Conservation (phyloP, 1,140 invertebrate species). For the Plodia interpunctella region DNA sequence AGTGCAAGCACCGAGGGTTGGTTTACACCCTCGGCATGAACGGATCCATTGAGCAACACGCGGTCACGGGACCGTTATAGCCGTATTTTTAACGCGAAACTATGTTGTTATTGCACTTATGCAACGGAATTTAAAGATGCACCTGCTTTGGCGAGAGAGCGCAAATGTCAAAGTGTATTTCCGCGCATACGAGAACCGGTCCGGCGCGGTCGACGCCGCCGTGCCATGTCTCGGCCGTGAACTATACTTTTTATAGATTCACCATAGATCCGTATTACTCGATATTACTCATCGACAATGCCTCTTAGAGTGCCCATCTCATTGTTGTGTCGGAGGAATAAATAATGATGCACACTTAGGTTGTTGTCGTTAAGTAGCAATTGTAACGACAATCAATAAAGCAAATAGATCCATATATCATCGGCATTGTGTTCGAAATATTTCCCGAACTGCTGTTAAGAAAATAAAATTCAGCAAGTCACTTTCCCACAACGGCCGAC, state of each 20-base stretch:
- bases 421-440: constrained; percentile 16
- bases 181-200: constrained; percentile 37
- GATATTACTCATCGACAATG: constrained; percentile 45
- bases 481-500: constrained; percentile 56
- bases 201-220: not conserved
- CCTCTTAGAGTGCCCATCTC: constrained; percentile 38
- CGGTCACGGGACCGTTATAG: constrained; percentile 42
- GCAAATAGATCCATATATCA: constrained; percentile 13
- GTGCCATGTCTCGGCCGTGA: constrained; percentile 40
- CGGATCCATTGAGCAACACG: constrained; percentile 40
- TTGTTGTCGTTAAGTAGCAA: constrained; percentile 3
- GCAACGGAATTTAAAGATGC: constrained; percentile 41
- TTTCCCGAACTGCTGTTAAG: constrained; percentile 17
- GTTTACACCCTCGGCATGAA: constrained; percentile 36
- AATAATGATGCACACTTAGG: constrained; percentile 4
- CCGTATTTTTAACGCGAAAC: constrained; percentile 47
- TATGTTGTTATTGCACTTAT: constrained; percentile 35
- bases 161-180: constrained; percentile 60
- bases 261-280: constrained; percentile 52
- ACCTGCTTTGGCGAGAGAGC: constrained; percentile 47
- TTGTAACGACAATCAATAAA: constrained; percentile 6
- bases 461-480: constrained; percentile 45
- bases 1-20: constrained; percentile 26
- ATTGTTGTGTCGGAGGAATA: constrained; percentile 26
- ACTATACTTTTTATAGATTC: constrained; percentile 63